These are phyloP conservation scores for Drosophila peninsularis DNA, from an alignment of 2,888 invertebrate genomes.

Conservation along the genomic window DNA sequence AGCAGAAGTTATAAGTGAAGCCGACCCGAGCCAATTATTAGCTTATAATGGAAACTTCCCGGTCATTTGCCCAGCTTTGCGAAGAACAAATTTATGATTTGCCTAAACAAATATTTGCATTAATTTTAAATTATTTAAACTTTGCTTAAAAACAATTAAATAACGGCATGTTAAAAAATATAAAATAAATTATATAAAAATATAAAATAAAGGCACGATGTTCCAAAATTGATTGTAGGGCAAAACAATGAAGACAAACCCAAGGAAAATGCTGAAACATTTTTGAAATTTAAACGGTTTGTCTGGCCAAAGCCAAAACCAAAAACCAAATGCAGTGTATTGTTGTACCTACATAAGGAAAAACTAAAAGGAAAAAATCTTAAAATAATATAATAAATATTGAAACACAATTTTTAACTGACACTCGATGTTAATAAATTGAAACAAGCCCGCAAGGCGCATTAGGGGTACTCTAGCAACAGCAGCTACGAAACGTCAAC, in stretches of 20 bases:
- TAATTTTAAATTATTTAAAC: not conserved
- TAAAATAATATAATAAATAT: constrained; percentile 21
- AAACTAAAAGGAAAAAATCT: not conserved
- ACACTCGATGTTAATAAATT: constrained; percentile 52
- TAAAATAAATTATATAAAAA: not conserved
- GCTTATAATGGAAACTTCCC: constrained; percentile 19
- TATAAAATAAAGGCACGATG: constrained; percentile 64
- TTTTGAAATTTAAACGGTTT: constrained; percentile 63
- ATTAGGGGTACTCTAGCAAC: constrained; percentile 73
- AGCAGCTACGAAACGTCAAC: constrained; percentile 73
- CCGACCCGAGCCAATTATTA: constrained; percentile 57
- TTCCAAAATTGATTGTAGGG: constrained; percentile 65
- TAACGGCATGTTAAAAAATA: constrained; percentile 48
- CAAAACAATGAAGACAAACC: constrained; percentile 60
- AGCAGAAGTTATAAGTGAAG: constrained; percentile 13
- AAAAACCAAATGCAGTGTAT: constrained; percentile 52
- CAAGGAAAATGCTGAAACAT: constrained; percentile 70
- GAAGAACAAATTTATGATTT: constrained; percentile 10
- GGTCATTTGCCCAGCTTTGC: not conserved
- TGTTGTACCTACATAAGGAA: constrained; percentile 68
- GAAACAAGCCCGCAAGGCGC: constrained; percentile 55
- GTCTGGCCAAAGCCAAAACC: constrained; percentile 69
- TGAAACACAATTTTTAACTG: constrained; percentile 49
- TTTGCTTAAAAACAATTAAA: constrained; percentile 12
- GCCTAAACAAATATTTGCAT: constrained; percentile 1